phyloP scores from a whole-genome alignment of 2,888 invertebrate species.

The Chrysodeixis includens region DNA sequence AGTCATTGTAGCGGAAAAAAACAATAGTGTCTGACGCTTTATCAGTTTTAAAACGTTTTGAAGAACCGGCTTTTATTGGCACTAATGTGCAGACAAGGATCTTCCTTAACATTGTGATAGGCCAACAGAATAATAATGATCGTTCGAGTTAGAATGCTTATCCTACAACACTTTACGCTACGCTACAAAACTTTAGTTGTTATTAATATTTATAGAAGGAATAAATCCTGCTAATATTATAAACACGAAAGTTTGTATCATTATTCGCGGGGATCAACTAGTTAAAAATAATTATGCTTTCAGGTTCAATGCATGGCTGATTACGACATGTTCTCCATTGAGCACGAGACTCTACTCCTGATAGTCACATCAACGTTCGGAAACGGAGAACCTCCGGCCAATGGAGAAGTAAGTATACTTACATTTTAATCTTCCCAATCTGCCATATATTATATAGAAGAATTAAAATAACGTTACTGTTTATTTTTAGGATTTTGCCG shows the following conservation, averaged over 20 bases:
- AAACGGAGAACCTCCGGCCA: slow-evolving; percentile 98
- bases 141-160: background rate
- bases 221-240: too few species aligned
- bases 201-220: too few species aligned
- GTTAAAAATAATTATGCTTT: background rate
- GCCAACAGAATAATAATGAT: background rate
- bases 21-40: background rate
- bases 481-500: slow-evolving; percentile 76
- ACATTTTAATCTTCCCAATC: too few species aligned
- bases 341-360: slow-evolving; percentile 97
- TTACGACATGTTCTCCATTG: slow-evolving; percentile 97
- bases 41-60: background rate
- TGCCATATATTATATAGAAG: background rate
- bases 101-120: background rate
- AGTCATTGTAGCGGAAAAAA: slow-evolving; percentile 3
- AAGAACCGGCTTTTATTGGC: background rate
- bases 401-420: slow-evolving; percentile 95
- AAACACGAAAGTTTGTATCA: too few species aligned
- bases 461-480: background rate
- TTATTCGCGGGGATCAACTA: too few species aligned
- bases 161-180: too few species aligned
- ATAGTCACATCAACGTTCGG: slow-evolving; percentile 98
- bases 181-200: too few species aligned
- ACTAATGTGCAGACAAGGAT: background rate
- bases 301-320: slow-evolving; percentile 97